Conservation (phyloP, 37 sponge, comb jelly and placozoan species). For the Oopsacas minuta region DNA sequence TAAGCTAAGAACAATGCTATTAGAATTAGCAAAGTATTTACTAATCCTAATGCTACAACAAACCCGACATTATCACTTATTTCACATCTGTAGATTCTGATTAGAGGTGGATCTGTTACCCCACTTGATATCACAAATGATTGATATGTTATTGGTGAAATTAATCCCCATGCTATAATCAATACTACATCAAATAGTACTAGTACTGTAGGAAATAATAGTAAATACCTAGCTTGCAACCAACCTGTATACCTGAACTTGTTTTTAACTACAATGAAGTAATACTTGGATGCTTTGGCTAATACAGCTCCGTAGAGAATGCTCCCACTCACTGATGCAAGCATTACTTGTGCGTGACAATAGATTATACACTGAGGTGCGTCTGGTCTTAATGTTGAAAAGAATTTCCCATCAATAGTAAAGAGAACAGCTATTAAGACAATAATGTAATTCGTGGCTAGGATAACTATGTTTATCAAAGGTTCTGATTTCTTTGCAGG, state of each 20-base stretch:
- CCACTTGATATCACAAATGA: not conserved
- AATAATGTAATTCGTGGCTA: not conserved
- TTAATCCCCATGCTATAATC: not conserved
- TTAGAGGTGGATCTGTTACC: not conserved
- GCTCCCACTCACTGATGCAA: not conserved
- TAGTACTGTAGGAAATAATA: not conserved
- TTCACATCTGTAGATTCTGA: not conserved
- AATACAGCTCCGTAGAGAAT: not conserved
- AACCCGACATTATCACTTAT: not conserved
- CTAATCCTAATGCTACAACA: not conserved
- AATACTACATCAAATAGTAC: not conserved
- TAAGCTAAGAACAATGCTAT: not conserved
- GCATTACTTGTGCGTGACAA: not conserved
- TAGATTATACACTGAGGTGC: not conserved
- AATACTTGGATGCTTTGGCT: not conserved
- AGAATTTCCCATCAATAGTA: not conserved
- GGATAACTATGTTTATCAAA: not conserved
- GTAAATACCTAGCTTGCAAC: not conserved
- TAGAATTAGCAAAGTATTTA: not conserved
- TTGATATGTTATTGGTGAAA: not conserved
- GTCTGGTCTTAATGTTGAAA: not conserved
- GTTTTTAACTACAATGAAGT: not conserved
- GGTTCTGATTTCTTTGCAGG: conserved; percentile 1
- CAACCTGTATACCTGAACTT: not conserved
- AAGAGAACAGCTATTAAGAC: not conserved